phyloP scores from a whole-genome alignment of 2,113 vertebrate genomes.

The Poeciliopsis prolifica region DNA sequence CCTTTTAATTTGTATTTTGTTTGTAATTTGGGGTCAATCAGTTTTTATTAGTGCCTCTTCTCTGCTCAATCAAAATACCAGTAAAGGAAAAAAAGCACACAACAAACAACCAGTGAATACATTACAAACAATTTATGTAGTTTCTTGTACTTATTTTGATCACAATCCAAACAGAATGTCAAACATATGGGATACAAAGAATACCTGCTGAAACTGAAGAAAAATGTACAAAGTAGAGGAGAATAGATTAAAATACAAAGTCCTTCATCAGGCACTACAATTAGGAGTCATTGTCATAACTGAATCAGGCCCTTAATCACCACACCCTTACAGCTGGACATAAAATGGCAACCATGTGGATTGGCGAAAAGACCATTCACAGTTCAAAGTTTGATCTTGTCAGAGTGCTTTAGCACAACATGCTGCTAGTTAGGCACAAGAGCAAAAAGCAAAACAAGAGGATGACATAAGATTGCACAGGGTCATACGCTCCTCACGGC shows the following conservation, averaged over 20 bases:
- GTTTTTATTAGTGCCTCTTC: too few relatives aligned
- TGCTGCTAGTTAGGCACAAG: not conserved
- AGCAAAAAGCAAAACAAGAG: not conserved
- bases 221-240: conserved; percentile 17
- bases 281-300: conserved; percentile 21
- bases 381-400: not conserved
- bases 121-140: not conserved
- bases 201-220: not conserved
- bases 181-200: not conserved
- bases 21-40: too few relatives aligned
- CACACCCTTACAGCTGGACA: not conserved
- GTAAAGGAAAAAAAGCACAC: too few relatives aligned
- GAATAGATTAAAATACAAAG: not conserved
- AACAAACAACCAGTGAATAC: too few relatives aligned
- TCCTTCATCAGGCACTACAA: not conserved
- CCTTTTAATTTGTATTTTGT: too few relatives aligned
- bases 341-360: not conserved
- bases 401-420: conserved; percentile 11
- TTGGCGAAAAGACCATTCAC: conserved; percentile 8
- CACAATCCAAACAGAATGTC: not conserved
- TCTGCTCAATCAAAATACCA: too few relatives aligned
- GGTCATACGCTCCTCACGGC: conserved; percentile 32
- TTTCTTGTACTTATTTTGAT: not conserved
- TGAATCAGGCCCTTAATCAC: not conserved
- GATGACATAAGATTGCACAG: conserved; percentile 37